phyloP scores from a whole-genome alignment of 2,888 invertebrate species.

The Drosophila falleni region DNA sequence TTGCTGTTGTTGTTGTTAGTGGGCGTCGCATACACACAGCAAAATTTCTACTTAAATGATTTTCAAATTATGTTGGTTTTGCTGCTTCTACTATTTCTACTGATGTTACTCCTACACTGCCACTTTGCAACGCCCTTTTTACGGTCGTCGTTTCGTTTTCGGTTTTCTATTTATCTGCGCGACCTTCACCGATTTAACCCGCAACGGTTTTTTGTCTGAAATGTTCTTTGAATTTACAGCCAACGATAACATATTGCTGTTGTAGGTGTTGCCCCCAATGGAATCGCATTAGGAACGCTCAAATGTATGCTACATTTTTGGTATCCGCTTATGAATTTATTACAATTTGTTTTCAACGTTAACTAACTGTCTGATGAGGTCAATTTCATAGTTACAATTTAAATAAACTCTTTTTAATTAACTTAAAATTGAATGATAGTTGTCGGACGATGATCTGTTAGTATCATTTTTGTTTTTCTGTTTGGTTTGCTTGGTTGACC shows the following conservation, averaged over 20 bases:
- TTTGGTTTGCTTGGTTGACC: constrained; percentile 18
- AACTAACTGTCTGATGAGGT: not conserved
- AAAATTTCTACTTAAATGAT: constrained; percentile 79
- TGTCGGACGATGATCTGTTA: not conserved
- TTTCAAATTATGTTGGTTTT: constrained; percentile 79
- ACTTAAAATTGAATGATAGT: not conserved
- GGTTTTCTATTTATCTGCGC: constrained; percentile 53
- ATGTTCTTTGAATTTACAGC: constrained; percentile 23
- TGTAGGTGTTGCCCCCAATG: constrained; percentile 30
- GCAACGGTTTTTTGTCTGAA: constrained; percentile 24
- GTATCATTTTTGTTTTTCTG: not conserved
- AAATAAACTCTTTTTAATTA: not conserved
- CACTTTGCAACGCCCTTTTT: constrained; percentile 23
- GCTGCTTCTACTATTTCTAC: constrained; percentile 33
- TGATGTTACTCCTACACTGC: constrained; percentile 19
- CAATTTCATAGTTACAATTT: not conserved
- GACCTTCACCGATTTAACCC: constrained; percentile 57
- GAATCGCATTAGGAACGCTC: constrained; percentile 21
- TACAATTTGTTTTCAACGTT: constrained; percentile 1
- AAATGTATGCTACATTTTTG: constrained; percentile 13
- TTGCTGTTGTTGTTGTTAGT: constrained; percentile 29
- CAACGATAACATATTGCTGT: constrained; percentile 26
- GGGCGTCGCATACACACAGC: constrained; percentile 52
- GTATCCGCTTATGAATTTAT: constrained; percentile 17
- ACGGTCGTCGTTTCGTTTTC: constrained; percentile 37